Evolutionary conservation across 2,113 vertebrate genomes (phyloP), one percentile per base, ranked within the genome.

Genomic region (Sphaerodactylus townsendi): DNA sequence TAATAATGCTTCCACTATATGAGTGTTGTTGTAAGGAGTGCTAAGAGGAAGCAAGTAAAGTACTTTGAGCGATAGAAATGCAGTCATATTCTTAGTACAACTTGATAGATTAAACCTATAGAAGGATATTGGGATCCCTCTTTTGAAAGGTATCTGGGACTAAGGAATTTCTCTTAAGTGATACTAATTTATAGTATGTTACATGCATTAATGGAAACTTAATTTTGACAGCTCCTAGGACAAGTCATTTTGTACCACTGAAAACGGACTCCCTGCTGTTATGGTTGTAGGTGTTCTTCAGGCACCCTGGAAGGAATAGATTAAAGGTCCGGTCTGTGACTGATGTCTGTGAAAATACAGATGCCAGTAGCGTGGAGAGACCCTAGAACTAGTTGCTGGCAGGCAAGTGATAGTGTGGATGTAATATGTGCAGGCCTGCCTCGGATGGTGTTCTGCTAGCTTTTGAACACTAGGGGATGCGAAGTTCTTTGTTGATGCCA

Each of bases 121-220:
- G 4, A 0, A 0, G 1, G 44, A 80, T 39, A 10, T 3, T 0
- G 0, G 0, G 0, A 44, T 5, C 17, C 4, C 11, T 77, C 79
- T 77, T 74, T 59, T 35, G 59, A n/a, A 53, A 35, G 77, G 3
- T 33, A 19, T 39, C 9, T 41, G 15, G 37, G 28, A 68, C 25
- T 65, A n/a, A 46, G 6, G 33, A 84, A 68, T 84, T 17, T 50
- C 30, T 25, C 82, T 41, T 75, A 11, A 74, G 41, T 35, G 76
- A 6, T 30, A 50, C 35, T 44, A 33, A 65, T 76, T 4, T 10
- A 79, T 79, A 39, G 41, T 71, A 84, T 72, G 6, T 56, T 82
- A 71, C 86, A 35, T 68, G n/a, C n/a, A 68, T 35, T 33, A 21
- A 62, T 7, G 5, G 2, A 62, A 69, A 37, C 15, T 30, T 39